Evolutionary conservation across 2,113 vertebrate species (phyloP).

Genomic region (Neogale vison): DNA sequence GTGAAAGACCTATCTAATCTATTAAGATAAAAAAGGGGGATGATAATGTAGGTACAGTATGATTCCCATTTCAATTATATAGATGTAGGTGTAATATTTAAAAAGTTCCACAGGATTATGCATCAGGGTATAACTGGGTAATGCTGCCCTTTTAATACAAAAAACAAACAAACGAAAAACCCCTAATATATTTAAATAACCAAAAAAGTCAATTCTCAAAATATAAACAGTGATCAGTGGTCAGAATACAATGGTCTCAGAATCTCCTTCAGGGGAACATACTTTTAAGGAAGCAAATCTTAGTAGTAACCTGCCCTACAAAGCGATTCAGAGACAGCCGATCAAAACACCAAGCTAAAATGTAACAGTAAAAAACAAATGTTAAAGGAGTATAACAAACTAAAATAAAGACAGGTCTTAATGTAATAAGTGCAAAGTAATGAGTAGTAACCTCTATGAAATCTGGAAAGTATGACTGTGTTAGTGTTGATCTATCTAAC

Average conservation of each 20-base stretch:
- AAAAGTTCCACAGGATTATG: neutral
- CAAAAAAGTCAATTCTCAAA: slow-evolving; percentile 16
- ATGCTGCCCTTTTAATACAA: neutral
- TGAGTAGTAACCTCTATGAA: neutral
- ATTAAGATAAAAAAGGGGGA: neutral
- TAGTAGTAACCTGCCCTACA: neutral
- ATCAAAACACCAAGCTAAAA: neutral
- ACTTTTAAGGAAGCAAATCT: neutral
- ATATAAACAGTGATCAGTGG: neutral
- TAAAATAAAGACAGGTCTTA: slow-evolving; percentile 1
- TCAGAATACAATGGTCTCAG: neutral
- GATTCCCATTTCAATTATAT: neutral
- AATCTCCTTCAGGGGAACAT: neutral
- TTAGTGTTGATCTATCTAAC: neutral
- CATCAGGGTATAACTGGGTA: neutral
- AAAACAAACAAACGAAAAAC: too few species aligned
- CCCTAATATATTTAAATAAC: neutral
- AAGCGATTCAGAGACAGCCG: neutral
- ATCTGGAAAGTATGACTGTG: neutral
- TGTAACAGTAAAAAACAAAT: neutral
- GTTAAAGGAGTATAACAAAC: neutral
- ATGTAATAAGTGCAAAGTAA: neutral
- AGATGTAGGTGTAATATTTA: neutral
- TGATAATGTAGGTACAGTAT: neutral
- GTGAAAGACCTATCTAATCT: neutral